Evolutionary conservation across 1,140 invertebrate genomes (phyloP).

Genomic region (Drosophila arawakana): DNA sequence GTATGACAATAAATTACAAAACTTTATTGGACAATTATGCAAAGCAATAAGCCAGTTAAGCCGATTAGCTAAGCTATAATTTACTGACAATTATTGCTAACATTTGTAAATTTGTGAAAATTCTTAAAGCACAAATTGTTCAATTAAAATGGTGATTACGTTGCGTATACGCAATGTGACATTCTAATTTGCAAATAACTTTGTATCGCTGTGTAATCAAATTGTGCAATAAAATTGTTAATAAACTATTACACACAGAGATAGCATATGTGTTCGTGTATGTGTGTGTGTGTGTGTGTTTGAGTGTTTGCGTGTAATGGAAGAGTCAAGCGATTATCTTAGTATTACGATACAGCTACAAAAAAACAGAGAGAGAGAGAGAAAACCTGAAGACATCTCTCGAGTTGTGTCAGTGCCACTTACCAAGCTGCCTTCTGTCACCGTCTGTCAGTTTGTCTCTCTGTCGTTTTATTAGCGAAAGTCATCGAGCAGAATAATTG

Average conservation of each 20-base stretch:
- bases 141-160: neutral
- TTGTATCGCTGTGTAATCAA: conserved; percentile 31
- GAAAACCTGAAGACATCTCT: conserved; percentile 61
- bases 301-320: neutral
- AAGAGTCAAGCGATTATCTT: conserved; percentile 56
- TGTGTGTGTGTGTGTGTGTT: too few species aligned
- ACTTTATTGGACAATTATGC: conserved; percentile 23
- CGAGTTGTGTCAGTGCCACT: conserved; percentile 53
- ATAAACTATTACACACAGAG: conserved; percentile 45
- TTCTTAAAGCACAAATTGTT: conserved; percentile 19
- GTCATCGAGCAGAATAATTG: conserved; percentile 82
- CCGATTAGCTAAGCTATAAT: conserved; percentile 1
- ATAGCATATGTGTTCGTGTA: neutral
- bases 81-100: neutral
- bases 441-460: conserved; percentile 3
- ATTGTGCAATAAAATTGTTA: conserved; percentile 65
- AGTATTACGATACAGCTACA: conserved; percentile 53
- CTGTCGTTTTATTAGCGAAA: conserved; percentile 79
- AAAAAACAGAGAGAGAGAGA: neutral
- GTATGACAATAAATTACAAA: conserved; percentile 23
- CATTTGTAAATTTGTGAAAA: conserved; percentile 16
- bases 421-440: conserved; percentile 41
- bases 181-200: conserved; percentile 65
- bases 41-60: neutral
- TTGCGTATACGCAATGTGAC: conserved; percentile 47